phyloP scores from a whole-genome alignment of 2,888 invertebrate species.

The Parnassius mnemosyne region DNA sequence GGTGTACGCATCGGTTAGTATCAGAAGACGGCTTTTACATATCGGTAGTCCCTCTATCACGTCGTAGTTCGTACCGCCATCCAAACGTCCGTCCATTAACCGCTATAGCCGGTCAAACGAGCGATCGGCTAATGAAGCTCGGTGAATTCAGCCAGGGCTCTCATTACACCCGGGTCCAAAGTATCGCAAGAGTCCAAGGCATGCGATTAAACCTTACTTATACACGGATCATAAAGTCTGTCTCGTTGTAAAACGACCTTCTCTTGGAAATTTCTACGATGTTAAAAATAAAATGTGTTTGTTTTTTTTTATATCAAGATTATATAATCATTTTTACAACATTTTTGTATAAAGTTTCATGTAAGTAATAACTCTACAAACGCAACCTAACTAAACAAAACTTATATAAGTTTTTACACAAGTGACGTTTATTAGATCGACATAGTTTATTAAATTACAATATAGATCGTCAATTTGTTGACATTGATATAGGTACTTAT shows the following conservation, averaged over 20 bases:
- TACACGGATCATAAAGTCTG: constrained; percentile 27
- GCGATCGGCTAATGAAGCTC: constrained; percentile 55
- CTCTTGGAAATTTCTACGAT: constrained; percentile 3
- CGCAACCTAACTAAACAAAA: too few relatives aligned
- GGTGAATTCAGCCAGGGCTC: constrained; percentile 54
- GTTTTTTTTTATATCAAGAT: too few relatives aligned
- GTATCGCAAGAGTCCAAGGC: constrained; percentile 33
- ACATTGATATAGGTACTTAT: too few relatives aligned
- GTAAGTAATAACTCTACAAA: too few relatives aligned
- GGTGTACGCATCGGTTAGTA: constrained; percentile 38
- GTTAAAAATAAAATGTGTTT: background rate
- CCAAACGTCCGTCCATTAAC: constrained; percentile 39
- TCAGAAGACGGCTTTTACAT: constrained; percentile 47
- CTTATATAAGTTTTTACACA: too few relatives aligned
- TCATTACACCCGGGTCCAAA: constrained; percentile 42
- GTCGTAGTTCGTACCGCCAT: constrained; percentile 42
- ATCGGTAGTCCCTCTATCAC: constrained; percentile 61
- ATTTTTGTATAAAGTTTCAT: too few relatives aligned
- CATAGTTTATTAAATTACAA: too few relatives aligned
- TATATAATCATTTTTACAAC: too few relatives aligned
- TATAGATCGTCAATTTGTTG: too few relatives aligned
- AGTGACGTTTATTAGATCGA: too few relatives aligned
- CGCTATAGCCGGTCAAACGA: constrained; percentile 38
- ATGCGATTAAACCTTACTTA: constrained; percentile 29
- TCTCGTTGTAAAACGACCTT: constrained; percentile 27